Evolutionary conservation across 2,797 vertebrate species (phyloP).

Genomic region (Discoglossus pictus): DNA sequence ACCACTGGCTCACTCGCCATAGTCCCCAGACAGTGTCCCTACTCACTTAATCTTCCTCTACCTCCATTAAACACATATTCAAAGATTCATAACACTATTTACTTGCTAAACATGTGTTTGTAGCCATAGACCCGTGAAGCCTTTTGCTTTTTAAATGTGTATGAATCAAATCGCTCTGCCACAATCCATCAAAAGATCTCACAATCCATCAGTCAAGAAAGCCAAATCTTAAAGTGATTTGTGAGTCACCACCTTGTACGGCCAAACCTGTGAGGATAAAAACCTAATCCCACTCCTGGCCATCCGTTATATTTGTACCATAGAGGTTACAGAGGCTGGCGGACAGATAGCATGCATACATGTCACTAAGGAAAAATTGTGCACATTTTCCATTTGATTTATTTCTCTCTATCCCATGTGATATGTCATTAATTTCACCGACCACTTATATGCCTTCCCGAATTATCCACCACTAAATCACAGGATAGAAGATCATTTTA

Average conservation of each 20-base stretch:
- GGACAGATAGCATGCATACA: slow-evolving; percentile 30
- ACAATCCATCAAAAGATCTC: slow-evolving; percentile 39
- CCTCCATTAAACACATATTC: no score
- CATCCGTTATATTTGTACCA: slow-evolving; percentile 43
- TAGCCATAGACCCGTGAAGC: not conserved
- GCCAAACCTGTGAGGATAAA: slow-evolving; percentile 33
- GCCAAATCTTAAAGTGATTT: slow-evolving; percentile 44
- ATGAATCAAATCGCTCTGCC: slow-evolving; percentile 17
- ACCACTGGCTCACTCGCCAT: no score
- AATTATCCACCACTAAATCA: slow-evolving; percentile 37
- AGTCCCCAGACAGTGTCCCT: no score
- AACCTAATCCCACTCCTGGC: slow-evolving; percentile 37
- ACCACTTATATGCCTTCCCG: slow-evolving; percentile 8
- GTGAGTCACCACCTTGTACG: slow-evolving; percentile 34
- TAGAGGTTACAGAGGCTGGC: slow-evolving; percentile 38
- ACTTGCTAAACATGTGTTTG: no score
- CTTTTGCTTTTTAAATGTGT: slow-evolving; percentile 30
- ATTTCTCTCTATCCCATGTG: slow-evolving; percentile 21
- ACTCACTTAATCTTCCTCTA: no score
- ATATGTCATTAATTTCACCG: slow-evolving; percentile 34
- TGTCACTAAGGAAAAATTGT: slow-evolving; percentile 41
- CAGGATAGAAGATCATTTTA: slow-evolving; percentile 1
- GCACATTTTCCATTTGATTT: slow-evolving; percentile 28
- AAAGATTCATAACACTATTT: no score
- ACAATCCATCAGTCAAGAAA: slow-evolving; percentile 36